Percentiles rank a stretch among this genome's conserved stretches.
Evolutionary conservation across 1,140 invertebrate genomes (phyloP).

Genomic region (Zaprionus tsacasi): DNA sequence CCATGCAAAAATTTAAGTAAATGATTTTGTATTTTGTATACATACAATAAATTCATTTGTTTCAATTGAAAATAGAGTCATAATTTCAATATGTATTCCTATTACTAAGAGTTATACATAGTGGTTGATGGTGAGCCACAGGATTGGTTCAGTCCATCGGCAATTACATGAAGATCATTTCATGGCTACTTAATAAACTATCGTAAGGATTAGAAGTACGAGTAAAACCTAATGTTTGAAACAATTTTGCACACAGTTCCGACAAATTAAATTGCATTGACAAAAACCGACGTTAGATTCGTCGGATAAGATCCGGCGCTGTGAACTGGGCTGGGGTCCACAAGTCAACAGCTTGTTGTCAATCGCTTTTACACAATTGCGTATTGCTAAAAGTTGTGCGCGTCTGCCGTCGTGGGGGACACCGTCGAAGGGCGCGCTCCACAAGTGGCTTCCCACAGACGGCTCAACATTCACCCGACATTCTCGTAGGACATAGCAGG

Average conservation of each 20-base stretch:
- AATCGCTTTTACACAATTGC: conserved; percentile 15
- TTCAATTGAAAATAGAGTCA: conserved; percentile 45
- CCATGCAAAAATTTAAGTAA: conserved; percentile 3
- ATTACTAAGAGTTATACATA: conserved; percentile 28
- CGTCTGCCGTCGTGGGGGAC: conserved; percentile 78
- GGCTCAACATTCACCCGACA: conserved; percentile 83
- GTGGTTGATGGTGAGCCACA: conserved; percentile 20
- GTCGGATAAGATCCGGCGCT: conserved; percentile 1
- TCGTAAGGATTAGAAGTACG: conserved; percentile 41
- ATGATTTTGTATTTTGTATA: conserved; percentile 25
- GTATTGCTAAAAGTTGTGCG: conserved; percentile 56
- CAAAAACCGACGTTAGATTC: not conserved
- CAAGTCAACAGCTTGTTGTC: conserved; percentile 11
- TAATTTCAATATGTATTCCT: conserved; percentile 42
- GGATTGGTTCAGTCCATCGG: conserved; percentile 28
- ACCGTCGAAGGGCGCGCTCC: conserved; percentile 76
- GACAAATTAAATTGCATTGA: conserved; percentile 15
- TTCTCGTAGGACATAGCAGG: conserved; percentile 82
- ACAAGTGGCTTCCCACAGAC: conserved; percentile 83
- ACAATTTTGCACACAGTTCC: conserved; percentile 61
- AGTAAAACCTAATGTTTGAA: conserved; percentile 56
- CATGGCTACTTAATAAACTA: conserved; percentile 52
- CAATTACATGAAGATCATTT: conserved; percentile 63
- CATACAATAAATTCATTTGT: conserved; percentile 49
- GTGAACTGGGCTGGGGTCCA: conserved; percentile 28